Evolutionary conservation across 2,888 invertebrate species (phyloP).

Genomic region (Eupithecia insigniata): DNA sequence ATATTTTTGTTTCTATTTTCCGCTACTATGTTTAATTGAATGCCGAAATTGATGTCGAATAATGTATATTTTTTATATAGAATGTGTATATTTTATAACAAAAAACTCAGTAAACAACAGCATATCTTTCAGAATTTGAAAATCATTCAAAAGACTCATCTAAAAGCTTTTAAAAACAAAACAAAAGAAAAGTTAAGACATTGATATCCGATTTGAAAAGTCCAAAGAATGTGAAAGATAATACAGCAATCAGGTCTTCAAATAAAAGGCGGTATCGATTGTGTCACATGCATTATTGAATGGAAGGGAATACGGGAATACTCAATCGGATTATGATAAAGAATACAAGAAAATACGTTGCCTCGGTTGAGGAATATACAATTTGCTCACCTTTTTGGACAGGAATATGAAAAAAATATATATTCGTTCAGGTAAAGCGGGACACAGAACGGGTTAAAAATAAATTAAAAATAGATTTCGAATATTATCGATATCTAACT

Average conservation of each 20-base stretch:
- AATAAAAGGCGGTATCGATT: slow-evolving; percentile 35
- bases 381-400: background rate
- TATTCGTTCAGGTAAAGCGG: background rate
- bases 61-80: too few species aligned
- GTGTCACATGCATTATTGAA: slow-evolving; percentile 38
- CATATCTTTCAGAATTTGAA: background rate
- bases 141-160: background rate
- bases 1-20: background rate
- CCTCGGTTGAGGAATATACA: background rate
- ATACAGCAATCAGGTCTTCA: slow-evolving; percentile 41
- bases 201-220: slow-evolving; percentile 6
- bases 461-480: background rate
- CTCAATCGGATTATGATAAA: slow-evolving; percentile 10
- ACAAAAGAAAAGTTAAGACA: background rate
- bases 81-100: too few species aligned
- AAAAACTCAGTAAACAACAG: too few species aligned
- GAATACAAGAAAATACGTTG: background rate
- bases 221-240: slow-evolving; percentile 17
- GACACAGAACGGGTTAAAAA: background rate
- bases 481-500: background rate
- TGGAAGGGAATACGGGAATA: slow-evolving; percentile 19
- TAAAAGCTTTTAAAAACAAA: background rate
- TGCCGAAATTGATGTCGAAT: too few species aligned
- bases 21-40: too few species aligned
- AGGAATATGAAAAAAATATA: background rate